These are phyloP conservation scores for Drosophila tropicalis DNA, from an alignment of 1,140 invertebrate species.

Conservation along the genomic window DNA sequence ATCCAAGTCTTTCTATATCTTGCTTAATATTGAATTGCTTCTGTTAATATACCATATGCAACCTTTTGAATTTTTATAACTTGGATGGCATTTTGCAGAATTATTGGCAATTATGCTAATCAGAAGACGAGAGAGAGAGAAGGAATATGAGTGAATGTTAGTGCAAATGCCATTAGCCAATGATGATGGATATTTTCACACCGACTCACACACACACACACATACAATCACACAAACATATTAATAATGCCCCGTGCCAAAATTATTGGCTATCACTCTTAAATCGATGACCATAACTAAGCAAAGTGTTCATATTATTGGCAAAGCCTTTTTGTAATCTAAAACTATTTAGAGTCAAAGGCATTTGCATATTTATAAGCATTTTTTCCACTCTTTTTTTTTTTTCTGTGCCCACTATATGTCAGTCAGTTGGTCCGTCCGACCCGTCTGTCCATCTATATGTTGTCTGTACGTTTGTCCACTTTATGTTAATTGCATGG, in stretches of 20 bases:
- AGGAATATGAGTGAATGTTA: too few species aligned
- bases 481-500: slow-evolving; percentile 76
- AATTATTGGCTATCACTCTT: slow-evolving; percentile 11
- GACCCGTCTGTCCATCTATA: slow-evolving; percentile 4
- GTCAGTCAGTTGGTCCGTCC: slow-evolving; percentile 3
- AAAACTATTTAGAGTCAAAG: slow-evolving; percentile 58
- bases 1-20: neutral
- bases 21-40: slow-evolving; percentile 12
- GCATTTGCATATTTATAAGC: slow-evolving; percentile 76
- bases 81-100: slow-evolving; percentile 58
- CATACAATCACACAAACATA: slow-evolving; percentile 39
- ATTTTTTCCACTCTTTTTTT: slow-evolving; percentile 23
- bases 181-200: too few species aligned
- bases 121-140: neutral
- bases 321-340: slow-evolving; percentile 56
- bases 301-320: slow-evolving; percentile 13
- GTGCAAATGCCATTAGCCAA: too few species aligned
- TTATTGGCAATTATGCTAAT: slow-evolving; percentile 69
- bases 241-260: slow-evolving; percentile 66
- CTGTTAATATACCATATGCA: slow-evolving; percentile 38
- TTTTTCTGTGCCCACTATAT: slow-evolving; percentile 14
- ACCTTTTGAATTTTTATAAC: slow-evolving; percentile 54
- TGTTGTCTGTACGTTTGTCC: slow-evolving; percentile 49
- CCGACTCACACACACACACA: slow-evolving; percentile 36
- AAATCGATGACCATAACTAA: slow-evolving; percentile 11